Evolutionary conservation across 2,888 invertebrate species (phyloP), one percentile per base, ranked within the genome.

Genomic region (Athetis lepigone): DNA sequence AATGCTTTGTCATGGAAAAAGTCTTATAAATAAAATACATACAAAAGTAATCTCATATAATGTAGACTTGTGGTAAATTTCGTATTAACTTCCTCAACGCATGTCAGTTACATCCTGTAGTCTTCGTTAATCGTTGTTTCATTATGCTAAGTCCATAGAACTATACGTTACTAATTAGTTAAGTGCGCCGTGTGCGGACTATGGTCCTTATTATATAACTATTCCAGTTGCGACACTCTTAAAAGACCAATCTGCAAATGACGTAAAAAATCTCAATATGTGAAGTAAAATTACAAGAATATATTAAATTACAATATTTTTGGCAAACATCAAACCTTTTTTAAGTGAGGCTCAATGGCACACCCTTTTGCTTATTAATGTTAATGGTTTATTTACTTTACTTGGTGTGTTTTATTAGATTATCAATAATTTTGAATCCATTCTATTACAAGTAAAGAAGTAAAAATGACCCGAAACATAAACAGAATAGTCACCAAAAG

Each of bases 221-320:
- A 94, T 90, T 86, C 93, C 94, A 84, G 92, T 92, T 82, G 93
- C 87, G 85, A 94, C 93, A 91, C 89, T 93, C 92, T 94, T 95
- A 94, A 95, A 95, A 88, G 94, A 94, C 94, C 94, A 93, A 95
- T 95, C 94, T 95, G 94, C 91, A 94, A 94, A 90, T 84, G 79
- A 85, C 82, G 86, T 75, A 82, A 80, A 81, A 79, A 75, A 79
- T 75, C 70, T 75, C 74, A 76, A 77, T 70, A 80, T 70, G 77
- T 75, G 69, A 62, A 46, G 59, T 71, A 63, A 60, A 52, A 63
- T 64, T 69, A 75, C 62, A 69, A 69, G 54, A 70, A 61, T 62
- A 70, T 62, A 68, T 58, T 75, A 68, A 70, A 70, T 65, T 65
- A 79, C 67, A 79, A 68, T 65, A 73, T 67, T 70, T 81, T 73